Evolutionary conservation across 2,797 vertebrate genomes (phyloP), one percentile per base, ranked within the genome.

Genomic region (Cynopterus sphinx): DNA sequence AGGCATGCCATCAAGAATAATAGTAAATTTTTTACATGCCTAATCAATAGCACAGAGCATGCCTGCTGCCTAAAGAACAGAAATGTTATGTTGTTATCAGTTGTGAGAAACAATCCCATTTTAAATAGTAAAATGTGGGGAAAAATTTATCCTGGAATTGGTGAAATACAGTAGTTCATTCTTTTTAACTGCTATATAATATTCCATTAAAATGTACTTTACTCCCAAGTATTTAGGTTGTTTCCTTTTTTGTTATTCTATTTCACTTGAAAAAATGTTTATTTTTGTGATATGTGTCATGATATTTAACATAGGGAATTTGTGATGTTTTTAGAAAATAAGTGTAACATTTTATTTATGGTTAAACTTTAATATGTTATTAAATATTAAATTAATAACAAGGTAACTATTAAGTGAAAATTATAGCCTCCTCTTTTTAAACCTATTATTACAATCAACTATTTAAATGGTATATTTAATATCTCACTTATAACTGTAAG

Each of bases 331-430:
- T 91, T 41, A 28, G 61, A 87, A 87, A 68, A 36, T 86, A 71
- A 16, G 4, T 57, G 4, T 57, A 51, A 31, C 21, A 59, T 63
- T 61, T 68, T 82, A 81, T 57, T 70, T 41, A 21, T 41, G 39
- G 43, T n/a, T 78, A 41, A 92, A 78, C 51, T 74, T 94, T 84
- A 94, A 53, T 90, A 51, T 75, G 6, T 87, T 61, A 85, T 90
- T 87, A 88, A 85, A 61, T 92, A 75, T 43, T 74, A 75, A 90
- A 39, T 71, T 90, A 85, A 77, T 78, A 81, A n/a, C n/a, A 39
- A 67, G 28, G 43, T 51, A 53, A 49, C 36, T 87, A 43, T 57
- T 53, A 85, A 71, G 19, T 46, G 33, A 63, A 90, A 91, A 70
- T 75, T 63, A 6, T 21, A 57, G 71, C 43, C 21, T 79, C 2